Evolutionary conservation across 2,888 invertebrate genomes (phyloP).

Genomic region (Parelbella ahira): DNA sequence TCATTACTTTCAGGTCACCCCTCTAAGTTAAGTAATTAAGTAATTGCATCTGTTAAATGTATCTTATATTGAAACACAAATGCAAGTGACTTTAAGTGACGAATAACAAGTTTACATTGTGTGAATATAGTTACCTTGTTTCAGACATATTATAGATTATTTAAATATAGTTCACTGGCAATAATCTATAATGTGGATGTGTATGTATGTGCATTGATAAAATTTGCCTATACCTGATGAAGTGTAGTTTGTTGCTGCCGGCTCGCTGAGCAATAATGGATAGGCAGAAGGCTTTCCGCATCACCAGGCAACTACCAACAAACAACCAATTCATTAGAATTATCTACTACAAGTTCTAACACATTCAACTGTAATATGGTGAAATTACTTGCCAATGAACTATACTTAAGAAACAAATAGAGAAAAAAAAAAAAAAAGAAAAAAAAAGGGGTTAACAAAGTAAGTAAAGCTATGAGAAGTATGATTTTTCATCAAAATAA

Average conservation of each 20-base stretch:
- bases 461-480: no score
- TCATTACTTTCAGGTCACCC: no score
- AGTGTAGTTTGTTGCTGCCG: slow-evolving; percentile 82
- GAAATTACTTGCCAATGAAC: slow-evolving; percentile 73
- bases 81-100: no score
- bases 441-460: no score
- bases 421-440: background rate
- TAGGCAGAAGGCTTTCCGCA: slow-evolving; percentile 82
- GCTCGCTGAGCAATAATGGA: slow-evolving; percentile 82
- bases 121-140: no score
- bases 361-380: slow-evolving; percentile 38
- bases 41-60: no score
- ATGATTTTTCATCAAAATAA: no score
- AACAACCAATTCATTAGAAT: slow-evolving; percentile 78
- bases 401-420: slow-evolving; percentile 45
- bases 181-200: slow-evolving; percentile 37
- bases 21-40: no score
- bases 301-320: slow-evolving; percentile 82
- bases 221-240: slow-evolving; percentile 80
- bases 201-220: slow-evolving; percentile 49
- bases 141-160: no score
- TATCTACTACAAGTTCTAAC: slow-evolving; percentile 47
- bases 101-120: no score
- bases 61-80: no score
- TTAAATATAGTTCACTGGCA: slow-evolving; percentile 71